Evolutionary conservation across 1,140 invertebrate species (phyloP), one percentile per base, ranked within the genome.

Genomic region (Papilio glaucus): DNA sequence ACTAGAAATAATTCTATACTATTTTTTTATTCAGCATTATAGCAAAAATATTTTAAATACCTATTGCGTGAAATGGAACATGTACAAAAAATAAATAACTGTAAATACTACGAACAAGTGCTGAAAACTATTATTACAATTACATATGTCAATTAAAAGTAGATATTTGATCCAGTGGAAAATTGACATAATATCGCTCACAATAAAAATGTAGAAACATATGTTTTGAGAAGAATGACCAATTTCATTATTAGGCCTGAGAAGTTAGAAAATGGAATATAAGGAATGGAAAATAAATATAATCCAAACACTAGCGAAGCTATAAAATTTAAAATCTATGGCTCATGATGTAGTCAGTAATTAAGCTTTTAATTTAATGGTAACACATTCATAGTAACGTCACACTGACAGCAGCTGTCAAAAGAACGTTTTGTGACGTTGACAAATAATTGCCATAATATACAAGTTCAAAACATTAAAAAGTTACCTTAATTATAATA

Each of bases 401-500:
- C 45, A 49, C 15, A 3, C 10, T 21, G 45, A 49, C 45, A 49
- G 45, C 18, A n/a, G n/a, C n/a, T 49, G 45, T 49, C 45, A 49
- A 21, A 49, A 9, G 9, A 10, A 21, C 4, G n/a, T 8, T 18
- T 18, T 7, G 8, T 53, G 8, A 53, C 49, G 8, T 53, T 18
- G 21, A 53, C 18, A 53, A 53, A 24, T 4, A 53, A 12, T 53
- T 53, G 49, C 49, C 49, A 53, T 53, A 53, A 41, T 41, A 13
- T 53, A 53, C 49, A 53, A 53, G 49, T 24, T 53, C 10, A 21
- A 53, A 53, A 53, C 45, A 53, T 53, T 24, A 24, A 53, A 53
- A 18, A 9, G 2, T 0, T 38, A 33, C 42, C 37, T 53, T 75
- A 75, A 72, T 53, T 72, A 62, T 63, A 15, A 33, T 53, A 71